phyloP scores from a whole-genome alignment of 2,888 invertebrate species.

The Bimastos eiseni region DNA sequence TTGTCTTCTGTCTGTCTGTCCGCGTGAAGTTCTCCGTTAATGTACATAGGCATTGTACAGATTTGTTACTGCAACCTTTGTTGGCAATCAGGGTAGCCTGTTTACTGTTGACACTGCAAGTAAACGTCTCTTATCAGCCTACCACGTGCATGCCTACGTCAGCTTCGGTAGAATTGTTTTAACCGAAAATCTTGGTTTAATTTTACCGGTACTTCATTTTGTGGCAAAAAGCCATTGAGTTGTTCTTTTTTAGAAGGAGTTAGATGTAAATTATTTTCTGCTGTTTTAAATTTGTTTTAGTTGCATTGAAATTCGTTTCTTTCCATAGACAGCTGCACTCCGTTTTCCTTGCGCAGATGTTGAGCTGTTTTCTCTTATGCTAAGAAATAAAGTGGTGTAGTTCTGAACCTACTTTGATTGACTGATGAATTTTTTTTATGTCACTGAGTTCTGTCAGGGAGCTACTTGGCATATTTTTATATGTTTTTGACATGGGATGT shows the following conservation, averaged over 20 bases:
- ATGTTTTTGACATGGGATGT: neutral
- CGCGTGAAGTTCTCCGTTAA: neutral
- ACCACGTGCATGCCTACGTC: neutral
- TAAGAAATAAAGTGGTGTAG: too few species aligned
- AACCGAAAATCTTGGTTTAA: neutral
- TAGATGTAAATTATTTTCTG: constrained; percentile 7
- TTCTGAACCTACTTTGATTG: too few species aligned
- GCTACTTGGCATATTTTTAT: neutral
- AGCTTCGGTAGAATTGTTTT: neutral
- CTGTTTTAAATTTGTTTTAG: neutral
- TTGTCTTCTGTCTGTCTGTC: neutral
- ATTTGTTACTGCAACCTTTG: constrained; percentile 14
- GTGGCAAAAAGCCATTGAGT: neutral
- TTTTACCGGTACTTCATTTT: neutral
- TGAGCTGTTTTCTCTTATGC: neutral
- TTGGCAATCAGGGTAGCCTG: constrained; percentile 25
- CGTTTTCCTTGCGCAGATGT: neutral
- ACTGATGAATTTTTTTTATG: too few species aligned
- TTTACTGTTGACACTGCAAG: constrained; percentile 15
- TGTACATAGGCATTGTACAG: constrained; percentile 9
- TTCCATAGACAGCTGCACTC: neutral
- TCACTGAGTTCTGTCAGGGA: neutral
- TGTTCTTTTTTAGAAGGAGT: neutral
- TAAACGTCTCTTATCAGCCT: neutral
- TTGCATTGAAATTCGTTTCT: neutral